Conservation (phyloP, 2,888 invertebrate species). For the Crepidodera aurea region DNA sequence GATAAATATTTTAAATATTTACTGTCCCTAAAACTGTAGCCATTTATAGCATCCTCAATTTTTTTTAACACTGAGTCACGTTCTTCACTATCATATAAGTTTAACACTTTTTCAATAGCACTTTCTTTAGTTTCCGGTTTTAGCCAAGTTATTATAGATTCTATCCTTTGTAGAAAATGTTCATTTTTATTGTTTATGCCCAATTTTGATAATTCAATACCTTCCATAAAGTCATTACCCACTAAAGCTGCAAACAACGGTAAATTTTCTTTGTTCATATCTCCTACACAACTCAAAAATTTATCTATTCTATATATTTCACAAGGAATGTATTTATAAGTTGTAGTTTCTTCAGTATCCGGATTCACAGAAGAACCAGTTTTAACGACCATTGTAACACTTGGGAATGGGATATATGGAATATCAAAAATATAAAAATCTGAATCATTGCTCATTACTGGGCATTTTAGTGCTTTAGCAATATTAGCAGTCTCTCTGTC, state of each 20-base stretch:
- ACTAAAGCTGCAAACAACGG: conserved; percentile 83
- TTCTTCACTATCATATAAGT: conserved; percentile 66
- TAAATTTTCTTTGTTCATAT: conserved; percentile 68
- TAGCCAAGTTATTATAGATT: conserved; percentile 79
- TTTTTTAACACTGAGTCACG: conserved; percentile 65
- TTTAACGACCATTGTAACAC: conserved; percentile 65
- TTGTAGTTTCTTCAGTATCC: conserved; percentile 27
- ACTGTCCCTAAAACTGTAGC: conserved; percentile 69
- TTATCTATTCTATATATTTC: conserved; percentile 77
- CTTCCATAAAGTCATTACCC: conserved; percentile 79
- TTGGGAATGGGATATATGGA: conserved; percentile 79
- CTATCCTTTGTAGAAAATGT: conserved; percentile 67
- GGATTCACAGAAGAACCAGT: conserved; percentile 25
- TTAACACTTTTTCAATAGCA: conserved; percentile 73
- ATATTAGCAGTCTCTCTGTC: conserved; percentile 88
- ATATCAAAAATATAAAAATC: conserved; percentile 93
- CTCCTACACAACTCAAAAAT: conserved; percentile 72
- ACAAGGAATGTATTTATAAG: conserved; percentile 67
- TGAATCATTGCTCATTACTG: conserved; percentile 91
- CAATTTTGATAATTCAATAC: conserved; percentile 23
- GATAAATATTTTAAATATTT: conserved; percentile 68
- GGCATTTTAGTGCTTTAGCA: conserved; percentile 80
- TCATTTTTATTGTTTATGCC: conserved; percentile 7
- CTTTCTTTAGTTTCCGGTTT: conserved; percentile 73
- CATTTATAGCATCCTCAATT: conserved; percentile 70